These are phyloP conservation scores for Drosophila littoralis DNA, from an alignment of 1,140 invertebrate genomes.

Conservation along the genomic window DNA sequence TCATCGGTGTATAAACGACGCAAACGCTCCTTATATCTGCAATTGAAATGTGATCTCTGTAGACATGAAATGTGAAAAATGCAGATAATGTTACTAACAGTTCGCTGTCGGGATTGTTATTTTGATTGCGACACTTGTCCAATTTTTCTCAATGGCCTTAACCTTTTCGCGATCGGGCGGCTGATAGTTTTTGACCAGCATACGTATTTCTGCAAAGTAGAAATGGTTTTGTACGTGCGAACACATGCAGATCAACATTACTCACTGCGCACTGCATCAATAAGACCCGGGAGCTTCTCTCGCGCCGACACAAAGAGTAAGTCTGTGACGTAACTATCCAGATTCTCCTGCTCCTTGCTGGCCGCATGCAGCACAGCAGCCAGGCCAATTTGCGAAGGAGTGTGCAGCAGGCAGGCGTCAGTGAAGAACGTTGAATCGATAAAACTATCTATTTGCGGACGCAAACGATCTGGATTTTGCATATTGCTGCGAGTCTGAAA, in stretches of 20 bases:
- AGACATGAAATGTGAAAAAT: neutral
- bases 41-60: neutral
- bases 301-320: constrained; percentile 90
- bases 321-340: constrained; percentile 96
- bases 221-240: neutral
- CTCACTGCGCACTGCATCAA: constrained; percentile 94
- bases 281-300: constrained; percentile 91
- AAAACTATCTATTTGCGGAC: constrained; percentile 95
- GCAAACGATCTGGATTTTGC: constrained; percentile 93
- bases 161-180: constrained; percentile 89
- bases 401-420: constrained; percentile 95
- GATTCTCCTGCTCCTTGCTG: constrained; percentile 93
- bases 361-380: constrained; percentile 95
- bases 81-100: constrained; percentile 85
- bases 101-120: constrained; percentile 96
- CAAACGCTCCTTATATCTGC: constrained; percentile 86
- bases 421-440: constrained; percentile 95
- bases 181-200: constrained; percentile 94
- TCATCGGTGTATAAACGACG: constrained; percentile 87
- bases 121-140: constrained; percentile 95
- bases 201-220: constrained; percentile 88
- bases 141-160: constrained; percentile 93
- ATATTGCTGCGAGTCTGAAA: constrained; percentile 88
- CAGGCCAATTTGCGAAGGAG: constrained; percentile 97
- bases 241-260: constrained; percentile 17